Evolutionary conservation across 2,113 vertebrate genomes (phyloP).

Genomic region (Fregetta grallaria): DNA sequence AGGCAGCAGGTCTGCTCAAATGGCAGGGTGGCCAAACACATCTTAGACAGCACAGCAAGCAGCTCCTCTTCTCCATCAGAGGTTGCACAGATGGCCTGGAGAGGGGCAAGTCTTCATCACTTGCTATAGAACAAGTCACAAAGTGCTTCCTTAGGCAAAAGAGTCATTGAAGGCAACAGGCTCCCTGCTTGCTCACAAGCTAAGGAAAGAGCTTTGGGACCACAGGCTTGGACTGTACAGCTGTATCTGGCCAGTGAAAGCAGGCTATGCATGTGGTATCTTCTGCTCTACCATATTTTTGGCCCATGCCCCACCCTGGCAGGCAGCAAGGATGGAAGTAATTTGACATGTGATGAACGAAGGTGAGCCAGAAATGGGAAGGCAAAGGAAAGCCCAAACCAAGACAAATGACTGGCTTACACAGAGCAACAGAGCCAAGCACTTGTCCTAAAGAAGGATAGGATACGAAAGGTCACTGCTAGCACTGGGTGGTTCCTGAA

Average conservation of each 20-base stretch:
- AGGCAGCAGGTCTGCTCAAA: background rate
- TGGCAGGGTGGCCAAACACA: background rate
- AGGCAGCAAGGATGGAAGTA: background rate
- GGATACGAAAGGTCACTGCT: background rate
- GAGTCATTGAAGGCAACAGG: background rate
- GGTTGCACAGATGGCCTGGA: background rate
- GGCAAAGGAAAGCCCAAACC: slow-evolving; percentile 5
- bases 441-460: background rate
- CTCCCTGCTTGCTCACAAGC: background rate
- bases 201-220: background rate
- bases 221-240: background rate
- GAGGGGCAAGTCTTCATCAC: background rate
- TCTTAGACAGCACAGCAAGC: background rate
- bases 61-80: background rate
- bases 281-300: background rate
- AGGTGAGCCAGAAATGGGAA: background rate
- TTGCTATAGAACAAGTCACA: background rate
- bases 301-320: background rate
- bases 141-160: background rate
- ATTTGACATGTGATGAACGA: background rate
- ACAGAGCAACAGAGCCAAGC: background rate
- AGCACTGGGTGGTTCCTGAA: background rate
- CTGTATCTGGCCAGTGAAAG: background rate
- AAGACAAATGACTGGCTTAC: background rate
- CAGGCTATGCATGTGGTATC: background rate